Evolutionary conservation across 2,113 vertebrate species (phyloP).

Genomic region (Pavo muticus): DNA sequence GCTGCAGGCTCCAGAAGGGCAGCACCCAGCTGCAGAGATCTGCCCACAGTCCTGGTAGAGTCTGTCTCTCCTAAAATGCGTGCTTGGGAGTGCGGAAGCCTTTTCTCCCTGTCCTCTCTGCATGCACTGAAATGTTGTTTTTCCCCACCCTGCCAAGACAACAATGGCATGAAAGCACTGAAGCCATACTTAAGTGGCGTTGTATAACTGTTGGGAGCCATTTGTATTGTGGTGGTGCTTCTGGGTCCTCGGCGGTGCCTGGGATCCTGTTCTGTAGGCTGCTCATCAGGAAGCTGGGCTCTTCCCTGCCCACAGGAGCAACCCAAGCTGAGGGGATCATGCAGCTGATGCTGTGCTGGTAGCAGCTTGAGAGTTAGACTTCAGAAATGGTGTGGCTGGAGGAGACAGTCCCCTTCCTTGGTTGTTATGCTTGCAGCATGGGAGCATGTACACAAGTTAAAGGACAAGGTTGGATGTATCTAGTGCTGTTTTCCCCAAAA

Average conservation of each 20-base stretch:
- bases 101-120: constrained; percentile 20
- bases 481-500: no score
- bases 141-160: constrained; percentile 53
- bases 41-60: not conserved
- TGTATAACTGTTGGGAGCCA: not conserved
- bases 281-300: not conserved
- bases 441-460: no score
- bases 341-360: not conserved
- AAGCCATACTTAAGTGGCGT: not conserved
- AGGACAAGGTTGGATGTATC: no score
- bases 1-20: not conserved
- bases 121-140: not conserved
- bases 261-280: not conserved
- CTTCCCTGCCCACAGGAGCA: not conserved
- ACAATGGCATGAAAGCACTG: constrained; percentile 53
- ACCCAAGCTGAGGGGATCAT: not conserved
- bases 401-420: not conserved
- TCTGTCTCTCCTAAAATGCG: not conserved
- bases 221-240: constrained; percentile 17
- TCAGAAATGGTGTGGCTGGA: not conserved
- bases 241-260: not conserved
- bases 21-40: not conserved
- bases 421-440: not conserved
- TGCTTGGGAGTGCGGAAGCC: not conserved
- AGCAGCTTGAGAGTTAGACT: not conserved